Evolutionary conservation across 2,797 vertebrate genomes (phyloP).

Genomic region (Notamacropus eugenii): DNA sequence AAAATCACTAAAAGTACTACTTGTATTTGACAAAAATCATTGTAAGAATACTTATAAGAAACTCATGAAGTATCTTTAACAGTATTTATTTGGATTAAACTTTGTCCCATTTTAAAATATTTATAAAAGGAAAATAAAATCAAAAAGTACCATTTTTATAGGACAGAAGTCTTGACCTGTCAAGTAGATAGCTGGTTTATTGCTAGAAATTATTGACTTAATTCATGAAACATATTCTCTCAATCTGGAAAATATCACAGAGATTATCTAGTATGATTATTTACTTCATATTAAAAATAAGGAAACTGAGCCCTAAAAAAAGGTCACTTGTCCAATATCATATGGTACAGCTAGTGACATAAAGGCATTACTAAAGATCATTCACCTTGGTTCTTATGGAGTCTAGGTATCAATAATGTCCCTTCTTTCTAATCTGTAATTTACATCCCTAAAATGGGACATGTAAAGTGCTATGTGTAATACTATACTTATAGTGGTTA

Average conservation of each 20-base stretch:
- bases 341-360: background rate
- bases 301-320: background rate
- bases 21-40: background rate
- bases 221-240: background rate
- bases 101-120: background rate
- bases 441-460: background rate
- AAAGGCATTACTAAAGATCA: background rate
- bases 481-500: background rate
- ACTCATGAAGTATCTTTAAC: background rate
- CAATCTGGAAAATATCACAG: background rate
- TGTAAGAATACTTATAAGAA: background rate
- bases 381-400: background rate
- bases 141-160: background rate
- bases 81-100: background rate
- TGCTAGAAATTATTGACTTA: background rate
- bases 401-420: background rate
- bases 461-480: background rate
- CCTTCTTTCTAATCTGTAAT: background rate
- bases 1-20: background rate
- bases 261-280: background rate
- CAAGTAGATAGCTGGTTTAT: background rate
- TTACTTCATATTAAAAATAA: background rate
- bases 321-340: background rate
- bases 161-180: background rate
- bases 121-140: background rate